Evolutionary conservation across 2,888 invertebrate genomes (phyloP).

Genomic region (Melitaea athalia): DNA sequence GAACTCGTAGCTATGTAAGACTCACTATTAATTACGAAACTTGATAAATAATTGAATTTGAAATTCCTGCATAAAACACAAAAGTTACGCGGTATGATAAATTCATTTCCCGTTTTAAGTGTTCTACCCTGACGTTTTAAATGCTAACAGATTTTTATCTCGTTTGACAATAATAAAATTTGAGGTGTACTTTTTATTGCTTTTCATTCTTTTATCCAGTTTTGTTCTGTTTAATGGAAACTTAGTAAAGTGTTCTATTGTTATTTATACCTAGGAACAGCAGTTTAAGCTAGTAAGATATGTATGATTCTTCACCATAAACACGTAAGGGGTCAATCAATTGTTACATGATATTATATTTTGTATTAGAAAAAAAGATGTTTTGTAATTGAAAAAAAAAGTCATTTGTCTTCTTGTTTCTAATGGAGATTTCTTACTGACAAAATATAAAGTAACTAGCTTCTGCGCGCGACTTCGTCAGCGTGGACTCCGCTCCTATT

Average conservation of each 20-base stretch:
- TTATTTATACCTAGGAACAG: too few species aligned
- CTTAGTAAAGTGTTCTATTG: not conserved
- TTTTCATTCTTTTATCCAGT: not conserved
- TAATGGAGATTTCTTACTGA: too few species aligned
- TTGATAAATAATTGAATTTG: constrained; percentile 32
- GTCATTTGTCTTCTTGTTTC: too few species aligned
- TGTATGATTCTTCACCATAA: too few species aligned
- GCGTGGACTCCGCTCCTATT: too few species aligned
- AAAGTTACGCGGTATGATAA: constrained; percentile 35
- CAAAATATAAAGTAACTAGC: too few species aligned
- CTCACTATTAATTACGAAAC: constrained; percentile 35
- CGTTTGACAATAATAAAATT: constrained; percentile 13
- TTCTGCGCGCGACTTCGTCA: too few species aligned
- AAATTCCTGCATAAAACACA: constrained; percentile 30
- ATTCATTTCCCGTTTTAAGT: constrained; percentile 25
- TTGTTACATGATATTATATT: too few species aligned
- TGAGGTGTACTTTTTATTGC: not conserved
- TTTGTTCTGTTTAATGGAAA: not conserved
- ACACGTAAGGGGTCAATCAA: too few species aligned
- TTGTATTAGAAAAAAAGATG: too few species aligned
- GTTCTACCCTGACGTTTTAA: constrained; percentile 31
- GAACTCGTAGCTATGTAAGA: constrained; percentile 17
- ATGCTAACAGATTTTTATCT: constrained; percentile 27
- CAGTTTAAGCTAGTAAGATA: too few species aligned
- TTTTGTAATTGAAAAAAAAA: too few species aligned